Conservation (phyloP, 1,140 invertebrate genomes). For the Muscidifurax raptorellus region DNA sequence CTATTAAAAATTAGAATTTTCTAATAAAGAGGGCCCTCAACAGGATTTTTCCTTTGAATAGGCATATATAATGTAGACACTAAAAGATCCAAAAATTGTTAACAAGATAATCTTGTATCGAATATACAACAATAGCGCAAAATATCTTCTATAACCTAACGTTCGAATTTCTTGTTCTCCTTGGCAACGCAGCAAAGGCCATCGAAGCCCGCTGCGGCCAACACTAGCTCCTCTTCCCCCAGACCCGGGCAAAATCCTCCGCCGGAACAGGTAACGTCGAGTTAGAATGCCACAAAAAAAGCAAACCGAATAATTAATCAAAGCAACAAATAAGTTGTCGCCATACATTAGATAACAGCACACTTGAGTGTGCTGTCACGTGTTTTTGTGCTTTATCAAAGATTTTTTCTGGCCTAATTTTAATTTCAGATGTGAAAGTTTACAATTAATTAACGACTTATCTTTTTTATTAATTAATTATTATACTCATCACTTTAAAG, state of each 20-base stretch:
- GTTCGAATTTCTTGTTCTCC: conserved; percentile 72
- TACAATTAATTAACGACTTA: not conserved
- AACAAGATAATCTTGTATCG: conserved; percentile 19
- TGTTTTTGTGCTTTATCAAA: conserved; percentile 51
- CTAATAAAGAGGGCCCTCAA: not conserved
- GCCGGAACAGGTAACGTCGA: conserved; percentile 79
- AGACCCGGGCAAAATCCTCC: conserved; percentile 77
- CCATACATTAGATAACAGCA: conserved; percentile 27
- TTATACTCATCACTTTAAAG: not conserved
- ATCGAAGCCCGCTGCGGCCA: conserved; percentile 77
- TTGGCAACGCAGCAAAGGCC: conserved; percentile 77
- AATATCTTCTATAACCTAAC: conserved; percentile 63
- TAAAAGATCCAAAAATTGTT: conserved; percentile 3
- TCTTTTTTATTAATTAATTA: not conserved
- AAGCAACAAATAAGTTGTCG: conserved; percentile 30
- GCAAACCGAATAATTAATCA: conserved; percentile 24
- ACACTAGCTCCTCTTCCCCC: conserved; percentile 76
- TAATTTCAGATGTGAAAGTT: conserved; percentile 45
- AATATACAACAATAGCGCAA: conserved; percentile 5
- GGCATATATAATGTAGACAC: not conserved
- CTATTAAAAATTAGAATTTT: conserved; percentile 26
- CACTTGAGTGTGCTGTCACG: conserved; percentile 29
- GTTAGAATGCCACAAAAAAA: conserved; percentile 55
- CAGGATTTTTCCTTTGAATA: not conserved
- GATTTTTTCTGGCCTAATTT: conserved; percentile 37